Percentiles rank a stretch among this genome's conserved stretches.
Conservation (phyloP, 2,113 vertebrate species). For the Brachypteracias leptosomus region DNA sequence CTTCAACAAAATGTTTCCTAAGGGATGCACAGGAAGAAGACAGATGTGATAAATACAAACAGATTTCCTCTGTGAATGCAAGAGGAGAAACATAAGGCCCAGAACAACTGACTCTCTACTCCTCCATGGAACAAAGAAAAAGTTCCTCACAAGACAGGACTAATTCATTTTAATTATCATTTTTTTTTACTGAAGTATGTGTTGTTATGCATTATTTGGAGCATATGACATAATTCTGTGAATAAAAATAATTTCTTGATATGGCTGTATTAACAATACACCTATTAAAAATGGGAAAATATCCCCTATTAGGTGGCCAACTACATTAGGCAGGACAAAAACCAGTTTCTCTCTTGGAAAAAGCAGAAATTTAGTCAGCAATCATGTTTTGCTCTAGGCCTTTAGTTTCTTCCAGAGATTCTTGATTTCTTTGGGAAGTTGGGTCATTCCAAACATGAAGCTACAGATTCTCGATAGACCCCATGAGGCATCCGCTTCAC, state of each 20-base stretch:
- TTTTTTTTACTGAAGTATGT: not conserved
- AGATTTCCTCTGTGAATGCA: conserved; percentile 28
- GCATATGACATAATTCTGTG: not conserved
- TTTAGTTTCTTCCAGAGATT: not conserved
- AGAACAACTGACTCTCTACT: not conserved
- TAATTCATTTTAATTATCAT: not conserved
- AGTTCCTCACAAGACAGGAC: not conserved
- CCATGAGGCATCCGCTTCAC: not conserved
- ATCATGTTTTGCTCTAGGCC: fast-evolving
- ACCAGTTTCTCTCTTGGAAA: not conserved
- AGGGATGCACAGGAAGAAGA: conserved; percentile 1
- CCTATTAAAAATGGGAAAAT: not conserved
- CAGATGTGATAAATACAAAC: conserved; percentile 27
- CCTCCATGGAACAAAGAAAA: not conserved
- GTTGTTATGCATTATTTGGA: not conserved
- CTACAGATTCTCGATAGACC: not conserved
- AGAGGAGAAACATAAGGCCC: not conserved
- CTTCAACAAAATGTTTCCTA: conserved; percentile 21
- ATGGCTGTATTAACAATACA: not conserved
- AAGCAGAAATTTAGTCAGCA: not conserved
- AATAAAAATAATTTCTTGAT: not conserved
- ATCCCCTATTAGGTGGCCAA: not conserved
- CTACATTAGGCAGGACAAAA: not conserved
- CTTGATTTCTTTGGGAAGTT: not conserved
- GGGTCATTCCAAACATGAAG: not conserved